Conservation (phyloP, 1,140 invertebrate species). For the Bombus polaris region DNA sequence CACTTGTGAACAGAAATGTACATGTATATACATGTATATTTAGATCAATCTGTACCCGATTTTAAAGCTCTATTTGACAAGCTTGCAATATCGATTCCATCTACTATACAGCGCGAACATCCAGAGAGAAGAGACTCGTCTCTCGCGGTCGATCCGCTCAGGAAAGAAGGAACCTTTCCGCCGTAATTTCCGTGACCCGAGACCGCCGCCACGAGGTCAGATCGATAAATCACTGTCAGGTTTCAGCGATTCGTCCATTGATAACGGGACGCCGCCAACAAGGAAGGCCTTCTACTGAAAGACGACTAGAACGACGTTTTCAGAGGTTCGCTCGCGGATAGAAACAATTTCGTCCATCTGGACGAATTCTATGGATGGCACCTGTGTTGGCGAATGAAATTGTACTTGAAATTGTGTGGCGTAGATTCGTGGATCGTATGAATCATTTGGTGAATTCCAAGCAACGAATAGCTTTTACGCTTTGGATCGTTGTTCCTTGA, state of each 20-base stretch:
- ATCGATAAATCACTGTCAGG: conserved; percentile 59
- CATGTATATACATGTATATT: too few relatives aligned
- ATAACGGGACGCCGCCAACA: conserved; percentile 50
- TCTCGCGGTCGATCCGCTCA: neutral
- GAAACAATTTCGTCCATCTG: neutral
- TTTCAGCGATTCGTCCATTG: conserved; percentile 56
- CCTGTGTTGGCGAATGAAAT: too few relatives aligned
- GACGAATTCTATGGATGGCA: neutral
- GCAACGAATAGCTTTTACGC: neutral
- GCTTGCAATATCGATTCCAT: neutral
- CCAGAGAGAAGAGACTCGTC: neutral
- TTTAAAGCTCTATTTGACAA: neutral
- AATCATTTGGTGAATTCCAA: neutral
- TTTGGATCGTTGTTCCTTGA: neutral
- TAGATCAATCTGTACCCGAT: too few relatives aligned
- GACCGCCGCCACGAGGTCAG: conserved; percentile 28
- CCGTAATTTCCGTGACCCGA: conserved; percentile 52
- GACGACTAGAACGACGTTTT: conserved; percentile 10
- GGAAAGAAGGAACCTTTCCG: conserved; percentile 43
- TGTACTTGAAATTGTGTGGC: too few relatives aligned
- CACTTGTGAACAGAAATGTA: too few relatives aligned
- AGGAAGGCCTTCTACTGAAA: conserved; percentile 38
- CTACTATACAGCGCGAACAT: neutral
- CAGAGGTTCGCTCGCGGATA: neutral
- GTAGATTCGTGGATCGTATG: too few relatives aligned